Evolutionary conservation across 2,113 vertebrate species (phyloP).

Genomic region (Raphicerus campestris): DNA sequence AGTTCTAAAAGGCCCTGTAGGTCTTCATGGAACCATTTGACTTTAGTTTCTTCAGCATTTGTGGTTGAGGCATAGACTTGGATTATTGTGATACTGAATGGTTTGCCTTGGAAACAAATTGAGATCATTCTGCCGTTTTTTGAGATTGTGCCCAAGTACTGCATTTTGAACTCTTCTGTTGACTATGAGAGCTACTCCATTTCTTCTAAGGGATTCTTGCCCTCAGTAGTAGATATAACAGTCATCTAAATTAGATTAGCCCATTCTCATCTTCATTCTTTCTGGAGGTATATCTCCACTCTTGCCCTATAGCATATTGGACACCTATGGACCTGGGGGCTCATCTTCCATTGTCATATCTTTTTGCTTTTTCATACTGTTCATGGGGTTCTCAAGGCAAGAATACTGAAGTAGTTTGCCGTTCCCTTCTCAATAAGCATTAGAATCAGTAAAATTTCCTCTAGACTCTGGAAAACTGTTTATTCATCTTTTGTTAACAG

Average conservation of each 20-base stretch:
- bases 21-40: neutral
- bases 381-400: neutral
- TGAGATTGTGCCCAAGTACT: neutral
- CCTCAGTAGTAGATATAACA: neutral
- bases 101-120: neutral
- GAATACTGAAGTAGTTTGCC: neutral
- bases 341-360: neutral
- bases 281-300: neutral
- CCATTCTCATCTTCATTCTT: neutral
- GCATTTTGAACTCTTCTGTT: neutral
- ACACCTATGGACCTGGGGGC: neutral
- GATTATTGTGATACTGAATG: neutral
- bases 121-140: neutral
- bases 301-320: neutral
- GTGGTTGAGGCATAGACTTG: neutral
- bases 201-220: neutral
- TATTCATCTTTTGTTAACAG: neutral
- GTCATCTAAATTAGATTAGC: neutral
- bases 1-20: neutral
- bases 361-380: neutral
- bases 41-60: neutral
- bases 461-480: neutral
- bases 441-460: neutral
- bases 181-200: neutral
- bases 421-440: neutral